Base-by-base conservation (phyloP, 2,113 vertebrate species). In the Eidolon helvum region DNA sequence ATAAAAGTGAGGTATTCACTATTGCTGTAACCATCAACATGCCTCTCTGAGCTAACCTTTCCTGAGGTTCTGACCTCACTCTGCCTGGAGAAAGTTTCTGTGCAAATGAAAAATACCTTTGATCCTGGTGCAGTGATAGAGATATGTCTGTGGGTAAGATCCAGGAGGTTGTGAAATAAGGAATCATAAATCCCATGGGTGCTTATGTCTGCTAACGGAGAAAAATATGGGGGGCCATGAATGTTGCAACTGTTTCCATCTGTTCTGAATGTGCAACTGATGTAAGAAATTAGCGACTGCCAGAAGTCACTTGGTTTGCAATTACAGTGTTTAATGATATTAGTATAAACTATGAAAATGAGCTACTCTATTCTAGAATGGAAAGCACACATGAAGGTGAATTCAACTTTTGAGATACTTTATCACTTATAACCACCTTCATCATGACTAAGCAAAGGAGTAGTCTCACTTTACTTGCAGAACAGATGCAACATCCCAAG, bases 241-340 rank as follows among this genome's bases (percentile, higher is more conserved):
- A 74, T 75, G 89, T 19, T 55, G 93, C 94, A 97, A 97, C 95
- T 93, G 78, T 93, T 97, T 94, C 96, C 97, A 98, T 98, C 97
- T 97, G 97, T 95, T 98, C 97, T 96, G 98, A 97, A 96, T 96
- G 86, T 93, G 96, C 94, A 98, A 97, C 93, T 96, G 97, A 97
- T 98, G 97, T 96, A 94, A 97, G 96, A 96, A 95, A 98, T 98
- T 97, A 98, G 97, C 96, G 94, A 97, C 94, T 98, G 97, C 97
- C 97, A 97, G 95, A 96, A 98, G 94, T 98, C 97, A 94, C 95
- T 96, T 79, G 86, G 83, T 96, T 96, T 93, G 97, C 97, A 93
- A 96, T 97, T 97, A 97, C 78, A 90, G 95, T 97, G 96, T 90
- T 97, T 97, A 97, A 97, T 97, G 97, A 87, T 96, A 97, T 96